Evolutionary conservation across 2,797 vertebrate species (phyloP), one percentile per base, ranked within the genome.

Genomic region (Streptopelia turtur): DNA sequence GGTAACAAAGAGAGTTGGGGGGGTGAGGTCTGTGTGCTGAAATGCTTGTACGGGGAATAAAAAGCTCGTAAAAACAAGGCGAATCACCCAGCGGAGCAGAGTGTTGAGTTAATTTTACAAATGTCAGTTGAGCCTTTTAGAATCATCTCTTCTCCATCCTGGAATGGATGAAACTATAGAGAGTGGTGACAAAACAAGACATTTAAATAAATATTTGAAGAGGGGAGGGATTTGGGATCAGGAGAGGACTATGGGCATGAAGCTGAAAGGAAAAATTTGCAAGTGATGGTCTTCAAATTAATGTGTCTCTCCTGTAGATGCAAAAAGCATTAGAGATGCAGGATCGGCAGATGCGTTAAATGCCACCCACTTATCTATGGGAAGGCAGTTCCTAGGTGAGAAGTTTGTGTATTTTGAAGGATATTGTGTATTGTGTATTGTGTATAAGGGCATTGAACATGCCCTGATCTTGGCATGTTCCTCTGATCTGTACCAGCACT

Each of bases 21-120:
- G 37, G 33, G 30, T 1, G 22, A 80, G 45, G 24, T 55, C 17
- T 18, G 24, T 33, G 56, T 17, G 61, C 66, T 74, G 61, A 78
- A 81, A 31, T 3, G 10, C 27, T 64, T 14, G 5, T 39, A 7
- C 0, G 0, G n/a, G 47, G 25, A 60, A 13, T 35, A 49, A 53
- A 59, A 41, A 53, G 21, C n/a, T 33, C 65, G 31, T 49, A 31
- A 39, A 50, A 50, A 13, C n/a, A 49, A 50, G 37, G 31, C 35
- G 65, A 52, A 9, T 18, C n/a, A 14, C 10, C 13, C 2, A 1
- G n/a, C 24, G 39, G 35, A 69, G n/a, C 0, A 1, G 16, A 37
- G 9, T 31, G 20, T 69, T 4, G 4, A 31, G 28, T 56, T 69
- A 30, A 64, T 69, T 53, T 63, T 82, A 39, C 23, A 56, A 33